phyloP scores from a whole-genome alignment of 2,113 vertebrate species.

The Junco hyemalis region DNA sequence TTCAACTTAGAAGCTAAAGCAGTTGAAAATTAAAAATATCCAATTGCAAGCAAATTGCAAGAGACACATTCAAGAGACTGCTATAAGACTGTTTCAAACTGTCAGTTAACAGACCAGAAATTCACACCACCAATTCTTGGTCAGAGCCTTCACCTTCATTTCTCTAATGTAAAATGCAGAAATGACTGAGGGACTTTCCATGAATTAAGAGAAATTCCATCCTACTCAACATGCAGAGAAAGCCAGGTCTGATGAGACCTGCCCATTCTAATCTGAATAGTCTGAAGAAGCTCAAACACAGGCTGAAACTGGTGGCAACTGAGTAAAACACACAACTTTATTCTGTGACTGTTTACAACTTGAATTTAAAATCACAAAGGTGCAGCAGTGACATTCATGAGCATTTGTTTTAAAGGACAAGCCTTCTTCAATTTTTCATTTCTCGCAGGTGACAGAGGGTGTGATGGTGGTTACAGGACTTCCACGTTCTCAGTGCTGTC shows the following conservation, averaged over 20 bases:
- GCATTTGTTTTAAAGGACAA: background rate
- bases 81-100: background rate
- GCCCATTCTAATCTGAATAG: background rate
- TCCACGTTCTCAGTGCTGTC: background rate
- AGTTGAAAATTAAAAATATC: background rate
- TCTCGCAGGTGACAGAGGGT: background rate
- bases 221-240: background rate
- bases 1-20: background rate
- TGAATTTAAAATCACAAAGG: background rate
- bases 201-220: background rate
- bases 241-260: background rate
- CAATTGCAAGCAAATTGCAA: background rate
- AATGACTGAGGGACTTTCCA: background rate
- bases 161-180: background rate
- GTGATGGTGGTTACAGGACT: background rate
- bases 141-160: background rate
- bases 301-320: background rate
- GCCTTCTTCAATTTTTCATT: background rate
- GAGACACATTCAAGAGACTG: background rate
- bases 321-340: constrained; percentile 2
- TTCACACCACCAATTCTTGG: background rate
- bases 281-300: background rate
- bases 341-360: background rate
- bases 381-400: background rate
- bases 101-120: background rate